Evolutionary conservation across 2,888 invertebrate species (phyloP), one percentile per base, ranked within the genome.

Genomic region (Neoscelio sp.): DNA sequence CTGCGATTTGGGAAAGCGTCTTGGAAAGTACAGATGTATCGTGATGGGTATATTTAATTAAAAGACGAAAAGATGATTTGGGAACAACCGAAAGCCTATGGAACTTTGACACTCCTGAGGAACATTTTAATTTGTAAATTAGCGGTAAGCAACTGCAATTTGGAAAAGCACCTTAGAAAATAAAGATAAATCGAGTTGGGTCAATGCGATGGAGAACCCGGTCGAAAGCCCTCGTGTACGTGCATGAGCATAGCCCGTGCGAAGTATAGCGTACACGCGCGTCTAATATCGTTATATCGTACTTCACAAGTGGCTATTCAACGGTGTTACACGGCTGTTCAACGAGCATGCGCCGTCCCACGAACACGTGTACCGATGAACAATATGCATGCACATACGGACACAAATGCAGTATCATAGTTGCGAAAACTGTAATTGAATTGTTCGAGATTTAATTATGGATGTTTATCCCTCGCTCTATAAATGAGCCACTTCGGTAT

Each of bases 241-340:
- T 65, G 73, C 75, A 80, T 62, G 75, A 80, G 75, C 80, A 75
- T 67, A 64, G 78, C 52, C 62, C 67, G 46, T 46, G 50, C 44
- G 58, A 42, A 67, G 52, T 46, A 54, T 56, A 46, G 70, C 70
- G 48, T 40, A 77, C 68, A 58, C 58, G 64, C 75, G 74, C 74
- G 71, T 70, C 78, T 81, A 81, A 81, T 78, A 78, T 81, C 81
- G 81, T 78, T 76, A 76, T 62, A 76, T 75, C 67, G 80, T 74
- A 74, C 74, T 81, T 81, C 62, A 75, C 79, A 75, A 81, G 81
- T 81, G 79, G 75, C 74, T 68, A 80, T 80, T 74, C 79, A 77
- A 65, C 62, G 70, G 74, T 62, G 50, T 78, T 76, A 81, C 68
- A 70, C 67, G 58, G 62, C 58, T 73, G 62, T 76, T 78, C 52